Evolutionary conservation across 2,113 vertebrate species (phyloP), one percentile per base, ranked within the genome.

Genomic region (Conger conger): DNA sequence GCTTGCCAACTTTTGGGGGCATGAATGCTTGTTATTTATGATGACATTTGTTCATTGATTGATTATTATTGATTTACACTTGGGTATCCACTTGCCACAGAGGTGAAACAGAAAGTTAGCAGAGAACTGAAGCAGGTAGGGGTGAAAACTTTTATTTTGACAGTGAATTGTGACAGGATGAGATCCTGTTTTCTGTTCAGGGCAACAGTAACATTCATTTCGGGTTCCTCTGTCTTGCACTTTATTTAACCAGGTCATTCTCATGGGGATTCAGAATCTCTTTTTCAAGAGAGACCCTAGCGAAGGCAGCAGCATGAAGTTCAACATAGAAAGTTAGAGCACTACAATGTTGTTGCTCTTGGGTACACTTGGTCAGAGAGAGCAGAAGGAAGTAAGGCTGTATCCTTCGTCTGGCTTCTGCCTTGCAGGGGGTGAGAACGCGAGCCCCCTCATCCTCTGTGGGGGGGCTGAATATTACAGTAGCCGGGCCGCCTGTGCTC

Each of bases 331-430:
- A n/a, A n/a, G n/a, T n/a, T n/a, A n/a, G n/a, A n/a, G n/a, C n/a
- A n/a, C n/a, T n/a, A n/a, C n/a, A n/a, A n/a, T 50, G 79, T 80
- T 80, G 11, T 79, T 80, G n/a, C 33, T 42, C 30, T 35, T 57
- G 8, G 45, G 80, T 9, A n/a, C 45, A 20, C 30, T 53, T 35
- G 33, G 27, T 42, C 13, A 50, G 80, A 33, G 8, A 50, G 80
- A 35, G 80, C 45, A 50, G 45, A 33, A 42, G 80, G 50, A 57
- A 35, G 50, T 8, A 3, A 50, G n/a, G 36, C 27, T 30, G 30
- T 57, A 81, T 81, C 80, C 80, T 81, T 45, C 80, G n/a, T 45
- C 30, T 9, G n/a, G 30, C 30, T 18, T 54, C 76, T 78, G 76
- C 20, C 17, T 37, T 36, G 36, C 76, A 20, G 76, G 36, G 5